These are phyloP conservation scores for Paralvinella palmiformis DNA, from an alignment of 1,140 invertebrate genomes.

Conservation along the genomic window DNA sequence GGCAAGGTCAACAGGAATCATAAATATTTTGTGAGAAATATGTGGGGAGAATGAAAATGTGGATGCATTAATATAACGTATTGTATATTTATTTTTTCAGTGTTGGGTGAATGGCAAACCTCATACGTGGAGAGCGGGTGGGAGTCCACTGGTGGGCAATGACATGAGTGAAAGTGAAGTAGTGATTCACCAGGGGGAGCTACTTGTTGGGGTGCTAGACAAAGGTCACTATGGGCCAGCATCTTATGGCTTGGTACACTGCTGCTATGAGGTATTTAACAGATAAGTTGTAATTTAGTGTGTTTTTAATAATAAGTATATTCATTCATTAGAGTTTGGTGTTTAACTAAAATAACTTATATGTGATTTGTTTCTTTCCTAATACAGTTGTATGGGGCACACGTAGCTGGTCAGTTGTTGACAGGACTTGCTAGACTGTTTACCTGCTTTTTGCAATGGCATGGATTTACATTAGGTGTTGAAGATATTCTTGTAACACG, in stretches of 20 bases:
- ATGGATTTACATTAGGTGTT: conserved; percentile 91
- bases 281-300: neutral
- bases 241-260: conserved; percentile 85
- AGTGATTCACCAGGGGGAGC: conserved; percentile 79
- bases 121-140: conserved; percentile 60
- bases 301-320: too few species aligned
- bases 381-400: conserved; percentile 78
- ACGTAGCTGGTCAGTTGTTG: conserved; percentile 70
- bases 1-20: too few species aligned
- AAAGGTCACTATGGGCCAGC: conserved; percentile 95
- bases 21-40: too few species aligned
- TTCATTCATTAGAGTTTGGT: neutral
- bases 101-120: conserved; percentile 61
- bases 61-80: too few species aligned
- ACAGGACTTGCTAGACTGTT: conserved; percentile 88
- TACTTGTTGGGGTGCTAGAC: conserved; percentile 90
- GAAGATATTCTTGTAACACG: conserved; percentile 82
- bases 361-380: conserved; percentile 11
- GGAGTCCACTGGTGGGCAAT: conserved; percentile 44
- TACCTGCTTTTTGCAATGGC: conserved; percentile 78
- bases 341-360: neutral
- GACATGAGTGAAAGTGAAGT: conserved; percentile 86
- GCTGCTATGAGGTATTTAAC: conserved; percentile 71
- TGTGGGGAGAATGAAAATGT: too few species aligned
- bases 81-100: conserved; percentile 40